phyloP scores from a whole-genome alignment of 2,888 invertebrate species.

The Zele albiditarsus region DNA sequence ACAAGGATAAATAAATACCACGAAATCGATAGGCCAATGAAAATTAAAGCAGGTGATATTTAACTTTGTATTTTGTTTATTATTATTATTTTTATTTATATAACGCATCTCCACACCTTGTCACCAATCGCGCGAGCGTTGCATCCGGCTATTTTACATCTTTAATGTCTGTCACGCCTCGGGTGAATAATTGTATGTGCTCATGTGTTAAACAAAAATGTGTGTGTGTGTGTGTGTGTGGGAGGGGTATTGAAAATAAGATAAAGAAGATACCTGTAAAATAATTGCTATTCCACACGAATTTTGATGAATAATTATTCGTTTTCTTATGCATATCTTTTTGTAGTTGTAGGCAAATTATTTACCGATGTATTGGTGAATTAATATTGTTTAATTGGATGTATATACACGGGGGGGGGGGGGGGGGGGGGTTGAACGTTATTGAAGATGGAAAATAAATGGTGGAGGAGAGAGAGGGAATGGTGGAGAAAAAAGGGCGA shows the following conservation, averaged over 20 bases:
- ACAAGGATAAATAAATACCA: background rate
- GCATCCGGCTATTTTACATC: constrained; percentile 3
- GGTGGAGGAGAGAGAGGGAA: constrained; percentile 40
- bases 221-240: background rate
- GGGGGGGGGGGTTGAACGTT: constrained; percentile 1
- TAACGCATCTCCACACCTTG: constrained; percentile 1
- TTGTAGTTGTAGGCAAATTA: background rate
- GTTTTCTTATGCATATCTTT: background rate
- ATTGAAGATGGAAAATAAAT: constrained; percentile 19
- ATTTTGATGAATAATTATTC: too few species aligned
- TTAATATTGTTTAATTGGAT: constrained; percentile 58
- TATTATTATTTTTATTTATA: background rate
- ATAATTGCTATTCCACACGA: too few species aligned
- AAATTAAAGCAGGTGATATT: constrained; percentile 18
- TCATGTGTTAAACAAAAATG: too few species aligned
- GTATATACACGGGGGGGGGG: constrained; percentile 26
- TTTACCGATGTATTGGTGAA: constrained; percentile 44
- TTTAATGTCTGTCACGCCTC: constrained; percentile 6
- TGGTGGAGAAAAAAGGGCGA: constrained; percentile 21
- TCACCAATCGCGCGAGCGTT: constrained; percentile 7
- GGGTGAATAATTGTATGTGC: background rate
- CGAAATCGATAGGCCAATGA: constrained; percentile 27
- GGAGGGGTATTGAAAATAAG: background rate
- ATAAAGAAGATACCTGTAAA: too few species aligned
- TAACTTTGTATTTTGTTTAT: background rate